Evolutionary conservation across 2,797 vertebrate species (phyloP).

Genomic region (Labeo calbasu): DNA sequence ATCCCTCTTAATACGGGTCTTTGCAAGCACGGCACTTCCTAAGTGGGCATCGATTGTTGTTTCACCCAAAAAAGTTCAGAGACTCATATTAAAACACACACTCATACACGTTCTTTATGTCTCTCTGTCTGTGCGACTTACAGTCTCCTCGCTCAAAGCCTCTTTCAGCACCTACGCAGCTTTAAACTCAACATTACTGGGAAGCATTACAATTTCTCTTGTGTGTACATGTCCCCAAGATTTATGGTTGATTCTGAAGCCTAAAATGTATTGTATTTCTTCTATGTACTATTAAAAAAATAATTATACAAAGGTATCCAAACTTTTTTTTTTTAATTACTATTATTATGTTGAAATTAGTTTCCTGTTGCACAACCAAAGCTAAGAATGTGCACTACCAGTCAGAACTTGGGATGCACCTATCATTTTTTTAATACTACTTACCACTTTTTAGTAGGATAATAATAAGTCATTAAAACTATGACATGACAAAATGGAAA

Average conservation of each 20-base stretch:
- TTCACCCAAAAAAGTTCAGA: conserved; percentile 28
- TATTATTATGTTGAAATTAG: not conserved
- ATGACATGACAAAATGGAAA: not conserved
- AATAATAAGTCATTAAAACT: not conserved
- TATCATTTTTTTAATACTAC: not conserved
- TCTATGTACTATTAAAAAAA: not conserved
- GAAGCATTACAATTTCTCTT: conserved; percentile 50
- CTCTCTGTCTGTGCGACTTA: conserved; percentile 8
- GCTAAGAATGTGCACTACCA: not conserved
- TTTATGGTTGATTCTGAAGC: not conserved
- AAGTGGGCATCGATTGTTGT: conserved; percentile 22
- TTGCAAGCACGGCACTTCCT: conserved; percentile 37
- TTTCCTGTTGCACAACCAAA: not conserved
- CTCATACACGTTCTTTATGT: conserved; percentile 21
- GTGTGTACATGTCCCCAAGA: conserved; percentile 52
- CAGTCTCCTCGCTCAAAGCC: conserved; percentile 28
- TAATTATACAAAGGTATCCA: not conserved
- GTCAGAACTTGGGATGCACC: not conserved
- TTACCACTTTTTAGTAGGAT: not conserved
- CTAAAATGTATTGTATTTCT: conserved; percentile 26
- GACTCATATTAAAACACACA: conserved; percentile 49
- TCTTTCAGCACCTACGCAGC: conserved; percentile 55
- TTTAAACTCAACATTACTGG: conserved; percentile 53
- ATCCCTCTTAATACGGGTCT: conserved; percentile 28
- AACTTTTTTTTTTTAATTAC: not conserved